These are phyloP conservation scores for Synergus itoensis DNA, from an alignment of 2,888 invertebrate species.

Conservation along the genomic window DNA sequence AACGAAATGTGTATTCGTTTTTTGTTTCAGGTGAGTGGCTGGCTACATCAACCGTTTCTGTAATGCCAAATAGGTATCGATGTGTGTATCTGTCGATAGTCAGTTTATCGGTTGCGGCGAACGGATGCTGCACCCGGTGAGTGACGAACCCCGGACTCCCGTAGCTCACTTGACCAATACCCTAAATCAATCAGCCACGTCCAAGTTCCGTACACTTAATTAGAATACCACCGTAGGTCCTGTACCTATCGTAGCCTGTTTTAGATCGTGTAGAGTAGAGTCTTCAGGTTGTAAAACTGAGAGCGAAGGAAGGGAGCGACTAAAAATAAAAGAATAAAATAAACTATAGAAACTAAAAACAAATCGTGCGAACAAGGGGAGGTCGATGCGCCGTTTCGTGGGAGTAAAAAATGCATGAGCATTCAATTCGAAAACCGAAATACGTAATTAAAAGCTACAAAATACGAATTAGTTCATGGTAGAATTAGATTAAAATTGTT, in stretches of 20 bases:
- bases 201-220: conserved; percentile 59
- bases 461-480: conserved; percentile 62
- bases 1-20: conserved; percentile 38
- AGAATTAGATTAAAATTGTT: conserved; percentile 51
- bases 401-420: conserved; percentile 51
- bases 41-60: conserved; percentile 76
- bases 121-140: conserved; percentile 78
- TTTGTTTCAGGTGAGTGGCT: conserved; percentile 77
- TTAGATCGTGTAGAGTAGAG: conserved; percentile 58
- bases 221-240: conserved; percentile 60
- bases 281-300: conserved; percentile 54
- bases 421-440: conserved; percentile 58
- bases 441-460: conserved; percentile 68
- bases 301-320: conserved; percentile 51
- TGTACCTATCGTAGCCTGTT: conserved; percentile 57
- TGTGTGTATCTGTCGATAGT: conserved; percentile 76
- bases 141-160: conserved; percentile 74
- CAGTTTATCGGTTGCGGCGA: conserved; percentile 77
- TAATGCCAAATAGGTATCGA: conserved; percentile 78
- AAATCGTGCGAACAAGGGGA: conserved; percentile 42
- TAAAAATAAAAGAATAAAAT: conserved; percentile 43
- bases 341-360: conserved; percentile 30
- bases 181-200: conserved; percentile 68
- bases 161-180: conserved; percentile 71
- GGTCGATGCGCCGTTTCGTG: conserved; percentile 41